Base-by-base conservation (phyloP, 2,797 vertebrate species). In the Avahi laniger region DNA sequence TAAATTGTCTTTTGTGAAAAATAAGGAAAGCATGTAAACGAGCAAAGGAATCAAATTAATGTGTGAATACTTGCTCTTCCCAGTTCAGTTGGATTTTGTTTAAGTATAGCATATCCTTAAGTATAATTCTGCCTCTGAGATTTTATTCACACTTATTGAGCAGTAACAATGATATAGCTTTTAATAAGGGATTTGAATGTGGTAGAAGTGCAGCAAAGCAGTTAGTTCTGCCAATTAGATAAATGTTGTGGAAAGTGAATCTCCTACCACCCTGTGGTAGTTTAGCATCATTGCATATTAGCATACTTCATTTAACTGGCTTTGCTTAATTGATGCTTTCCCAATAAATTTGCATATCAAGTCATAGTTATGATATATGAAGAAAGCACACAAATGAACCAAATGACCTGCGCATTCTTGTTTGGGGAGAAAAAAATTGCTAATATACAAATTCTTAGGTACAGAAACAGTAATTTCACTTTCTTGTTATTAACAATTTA, bases 241-340 rank as follows among this genome's bases (percentile, higher is more conserved):
- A 98, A 97, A 97, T 94, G 76, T 98, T 98, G 84, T 98, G 97
- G 94, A 98, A 98, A 98, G 97, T 98, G 97, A 85, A 96, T 98
- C 98, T 98, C 72, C 98, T 98, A 98, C 98, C 98, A 99, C 98
- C 98, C 97, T 98, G 98, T 98, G 98, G 98, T 96, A 96, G 97
- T 98, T 98, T 97, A 96, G 97, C 98, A 98, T 98, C 97, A 98
- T 97, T 99, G 93, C 98, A 98, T 97, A 98, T 97, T 98, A 98
- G 0, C 96, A 98, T 93, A 98, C 76, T 78, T 98, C 97, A 98
- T 98, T 98, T 98, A 98, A 97, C 28, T 24, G 69, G 76, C 61
- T 87, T 61, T 89, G 24, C 35, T 97, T 96, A 98, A 97, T 96
- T 97, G 94, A 89, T 97, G 83, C 2, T 97, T 97, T 73, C 30